phyloP scores from a whole-genome alignment of 2,113 vertebrate genomes.

The Fregata magnificens region DNA sequence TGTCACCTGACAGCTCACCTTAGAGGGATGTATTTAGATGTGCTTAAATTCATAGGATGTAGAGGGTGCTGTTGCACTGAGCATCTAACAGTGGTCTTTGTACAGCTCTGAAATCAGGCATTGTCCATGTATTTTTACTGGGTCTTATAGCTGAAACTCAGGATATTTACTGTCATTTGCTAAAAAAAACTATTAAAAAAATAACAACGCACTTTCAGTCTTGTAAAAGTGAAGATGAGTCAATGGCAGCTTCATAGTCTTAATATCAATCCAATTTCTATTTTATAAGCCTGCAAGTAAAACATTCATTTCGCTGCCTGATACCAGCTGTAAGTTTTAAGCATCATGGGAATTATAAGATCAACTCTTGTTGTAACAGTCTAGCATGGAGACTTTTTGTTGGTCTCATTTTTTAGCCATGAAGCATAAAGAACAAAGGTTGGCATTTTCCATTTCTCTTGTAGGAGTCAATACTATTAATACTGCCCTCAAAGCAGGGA shows the following conservation, averaged over 20 bases:
- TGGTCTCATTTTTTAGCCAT: neutral
- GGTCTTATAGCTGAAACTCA: neutral
- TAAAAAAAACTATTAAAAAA: neutral
- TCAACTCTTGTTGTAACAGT: neutral
- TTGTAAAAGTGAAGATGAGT: neutral
- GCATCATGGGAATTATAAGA: neutral
- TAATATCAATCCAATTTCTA: neutral
- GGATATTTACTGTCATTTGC: neutral
- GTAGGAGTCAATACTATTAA: neutral
- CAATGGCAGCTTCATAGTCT: neutral
- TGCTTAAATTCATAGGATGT: neutral
- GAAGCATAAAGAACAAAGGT: neutral
- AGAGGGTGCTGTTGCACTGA: slow-evolving; percentile 59
- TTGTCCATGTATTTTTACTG: neutral
- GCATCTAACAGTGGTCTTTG: neutral
- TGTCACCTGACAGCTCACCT: neutral
- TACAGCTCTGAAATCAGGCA: neutral
- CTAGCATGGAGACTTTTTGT: neutral
- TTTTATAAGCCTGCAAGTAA: neutral
- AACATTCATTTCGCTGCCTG: neutral
- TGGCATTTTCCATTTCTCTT: neutral
- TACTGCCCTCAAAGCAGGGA: neutral
- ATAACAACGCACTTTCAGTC: neutral
- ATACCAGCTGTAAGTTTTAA: neutral
- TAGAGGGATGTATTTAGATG: neutral